Evolutionary conservation across 2,888 invertebrate genomes (phyloP).

Genomic region (Cosmorhoe ocellata): DNA sequence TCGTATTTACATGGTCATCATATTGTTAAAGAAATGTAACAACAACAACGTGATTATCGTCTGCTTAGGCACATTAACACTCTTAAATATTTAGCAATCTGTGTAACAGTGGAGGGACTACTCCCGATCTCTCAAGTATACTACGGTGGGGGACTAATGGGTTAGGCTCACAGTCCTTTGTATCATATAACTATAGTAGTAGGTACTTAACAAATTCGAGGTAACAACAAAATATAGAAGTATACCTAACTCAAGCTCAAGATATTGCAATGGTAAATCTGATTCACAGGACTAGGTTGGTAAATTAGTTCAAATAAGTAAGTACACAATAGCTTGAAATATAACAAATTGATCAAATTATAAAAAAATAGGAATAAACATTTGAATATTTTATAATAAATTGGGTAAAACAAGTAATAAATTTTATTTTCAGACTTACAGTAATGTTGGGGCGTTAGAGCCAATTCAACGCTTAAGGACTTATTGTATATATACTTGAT

Average conservation of each 20-base stretch:
- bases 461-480: conserved; percentile 11
- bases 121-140: conserved; percentile 19
- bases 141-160: conserved; percentile 11
- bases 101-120: conserved; percentile 39
- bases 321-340: conserved; percentile 12
- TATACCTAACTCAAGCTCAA: neutral
- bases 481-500: no score
- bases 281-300: conserved; percentile 2
- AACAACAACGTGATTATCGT: conserved; percentile 69
- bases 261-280: neutral
- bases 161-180: neutral
- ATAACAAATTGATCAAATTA: neutral
- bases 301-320: conserved; percentile 21
- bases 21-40: conserved; percentile 83
- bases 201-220: neutral
- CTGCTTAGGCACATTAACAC: conserved; percentile 77
- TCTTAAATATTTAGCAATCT: conserved; percentile 50
- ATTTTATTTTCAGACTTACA: conserved; percentile 8
- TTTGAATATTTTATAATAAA: conserved; percentile 1
- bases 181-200: no score
- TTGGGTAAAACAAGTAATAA: conserved; percentile 2
- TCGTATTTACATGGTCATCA: conserved; percentile 80
- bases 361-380: conserved; percentile 15
- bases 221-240: conserved; percentile 22
- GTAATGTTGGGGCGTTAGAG: conserved; percentile 20